phyloP scores from a whole-genome alignment of 2,113 vertebrate species.

The Pholis gunnellus region DNA sequence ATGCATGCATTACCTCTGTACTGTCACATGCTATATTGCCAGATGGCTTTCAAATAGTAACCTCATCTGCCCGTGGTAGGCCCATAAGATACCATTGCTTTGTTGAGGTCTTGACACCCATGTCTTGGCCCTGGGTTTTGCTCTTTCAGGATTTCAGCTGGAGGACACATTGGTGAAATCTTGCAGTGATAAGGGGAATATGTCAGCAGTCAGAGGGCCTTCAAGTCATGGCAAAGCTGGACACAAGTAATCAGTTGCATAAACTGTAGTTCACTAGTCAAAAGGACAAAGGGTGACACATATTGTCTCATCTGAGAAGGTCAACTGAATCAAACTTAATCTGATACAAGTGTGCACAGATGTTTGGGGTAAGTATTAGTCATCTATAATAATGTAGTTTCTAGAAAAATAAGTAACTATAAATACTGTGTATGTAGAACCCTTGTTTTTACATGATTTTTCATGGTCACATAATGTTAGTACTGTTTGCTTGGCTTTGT shows the following conservation, averaged over 20 bases:
- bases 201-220: constrained; percentile 76
- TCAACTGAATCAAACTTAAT: constrained; percentile 49
- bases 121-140: constrained; percentile 82
- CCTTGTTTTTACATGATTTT: neutral
- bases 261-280: constrained; percentile 54
- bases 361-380: neutral
- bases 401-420: neutral
- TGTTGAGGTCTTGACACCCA: constrained; percentile 87
- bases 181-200: constrained; percentile 77
- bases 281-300: constrained; percentile 57
- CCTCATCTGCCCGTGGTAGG: constrained; percentile 83
- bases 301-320: constrained; percentile 59
- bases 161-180: constrained; percentile 74
- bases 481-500: neutral
- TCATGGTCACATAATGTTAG: neutral
- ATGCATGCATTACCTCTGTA: constrained; percentile 81
- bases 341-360: constrained; percentile 17
- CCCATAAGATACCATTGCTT: constrained; percentile 85
- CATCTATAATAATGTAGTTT: constrained; percentile 1
- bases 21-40: constrained; percentile 85
- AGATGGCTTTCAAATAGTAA: constrained; percentile 88
- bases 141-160: constrained; percentile 82
- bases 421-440: neutral
- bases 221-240: constrained; percentile 60
- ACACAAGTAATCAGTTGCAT: constrained; percentile 60